These are phyloP conservation scores for Notiomystis cincta DNA, from an alignment of 2,113 vertebrate genomes.

Conservation along the genomic window DNA sequence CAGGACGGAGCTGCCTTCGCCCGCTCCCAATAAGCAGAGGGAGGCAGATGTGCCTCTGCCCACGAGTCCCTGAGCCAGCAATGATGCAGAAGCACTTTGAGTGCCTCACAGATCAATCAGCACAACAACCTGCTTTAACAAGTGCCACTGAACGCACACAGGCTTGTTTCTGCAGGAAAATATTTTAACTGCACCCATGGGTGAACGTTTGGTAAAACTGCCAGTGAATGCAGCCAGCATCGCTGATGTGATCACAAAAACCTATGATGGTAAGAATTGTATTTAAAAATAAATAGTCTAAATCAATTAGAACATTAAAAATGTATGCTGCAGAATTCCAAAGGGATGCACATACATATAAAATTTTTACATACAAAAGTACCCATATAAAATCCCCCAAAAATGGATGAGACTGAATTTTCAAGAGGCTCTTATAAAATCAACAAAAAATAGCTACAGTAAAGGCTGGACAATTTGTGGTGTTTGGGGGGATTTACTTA, in stretches of 20 bases:
- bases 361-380: background rate
- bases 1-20: background rate
- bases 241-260: background rate
- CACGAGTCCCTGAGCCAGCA: background rate
- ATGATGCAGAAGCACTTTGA: background rate
- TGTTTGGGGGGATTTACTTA: background rate
- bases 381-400: background rate
- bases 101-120: background rate
- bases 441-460: background rate
- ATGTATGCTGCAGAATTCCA: background rate
- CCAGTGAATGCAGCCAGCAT: background rate
- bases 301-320: background rate
- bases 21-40: background rate
- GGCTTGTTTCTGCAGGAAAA: accelerated
- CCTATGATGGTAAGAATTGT: background rate
- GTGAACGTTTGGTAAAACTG: background rate
- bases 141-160: background rate
- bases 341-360: background rate
- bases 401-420: background rate
- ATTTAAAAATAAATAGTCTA: background rate
- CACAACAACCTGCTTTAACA: background rate
- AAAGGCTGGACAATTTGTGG: background rate
- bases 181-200: accelerated
- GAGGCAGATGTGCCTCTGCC: accelerated
- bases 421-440: background rate